Evolutionary conservation across 2,113 vertebrate genomes (phyloP).

Genomic region (Spheniscus mendiculus): DNA sequence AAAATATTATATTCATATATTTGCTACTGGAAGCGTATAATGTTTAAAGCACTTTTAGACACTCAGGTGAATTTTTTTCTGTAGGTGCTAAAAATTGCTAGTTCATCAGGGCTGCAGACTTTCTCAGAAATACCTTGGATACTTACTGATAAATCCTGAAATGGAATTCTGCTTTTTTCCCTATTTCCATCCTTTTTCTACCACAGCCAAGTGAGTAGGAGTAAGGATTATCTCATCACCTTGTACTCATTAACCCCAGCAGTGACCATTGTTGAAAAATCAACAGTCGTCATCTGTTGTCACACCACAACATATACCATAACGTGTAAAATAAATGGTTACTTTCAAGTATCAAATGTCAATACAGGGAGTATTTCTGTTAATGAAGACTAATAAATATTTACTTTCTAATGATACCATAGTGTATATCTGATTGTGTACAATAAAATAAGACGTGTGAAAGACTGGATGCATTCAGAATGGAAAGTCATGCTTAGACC

Average conservation of each 20-base stretch:
- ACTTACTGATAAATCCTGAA: neutral
- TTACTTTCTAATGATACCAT: neutral
- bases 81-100: neutral
- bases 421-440: neutral
- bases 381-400: slow-evolving; percentile 6
- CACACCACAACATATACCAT: neutral
- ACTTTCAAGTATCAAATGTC: neutral
- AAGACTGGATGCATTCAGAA: neutral
- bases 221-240: neutral
- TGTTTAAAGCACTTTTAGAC: neutral
- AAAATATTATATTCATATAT: neutral
- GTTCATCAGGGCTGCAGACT: neutral
- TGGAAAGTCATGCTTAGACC: neutral
- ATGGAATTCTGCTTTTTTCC: neutral
- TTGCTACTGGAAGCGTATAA: neutral
- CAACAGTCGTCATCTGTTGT: neutral
- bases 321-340: neutral
- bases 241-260: neutral
- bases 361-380: neutral
- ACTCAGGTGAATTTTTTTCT: neutral
- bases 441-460: neutral
- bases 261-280: neutral
- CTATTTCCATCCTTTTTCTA: neutral
- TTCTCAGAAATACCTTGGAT: neutral
- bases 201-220: neutral